Percentiles rank a stretch among this genome's conserved stretches.
Evolutionary conservation across 2,113 vertebrate species (phyloP).

Genomic region (Osmerus eperlanus): DNA sequence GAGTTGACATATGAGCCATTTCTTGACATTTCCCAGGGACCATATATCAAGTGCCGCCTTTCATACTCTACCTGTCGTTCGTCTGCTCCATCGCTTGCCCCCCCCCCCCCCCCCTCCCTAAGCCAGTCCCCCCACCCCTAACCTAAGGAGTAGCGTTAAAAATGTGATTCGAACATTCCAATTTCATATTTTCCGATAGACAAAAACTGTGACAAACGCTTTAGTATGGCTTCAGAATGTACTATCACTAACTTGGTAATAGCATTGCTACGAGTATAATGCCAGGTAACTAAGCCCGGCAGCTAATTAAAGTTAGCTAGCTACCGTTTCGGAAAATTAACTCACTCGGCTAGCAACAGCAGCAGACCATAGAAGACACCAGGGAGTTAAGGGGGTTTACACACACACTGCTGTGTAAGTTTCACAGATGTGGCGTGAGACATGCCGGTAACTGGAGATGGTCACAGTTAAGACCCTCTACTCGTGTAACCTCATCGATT

Average conservation of each 20-base stretch:
- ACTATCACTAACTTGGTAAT: too few species aligned
- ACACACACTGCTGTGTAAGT: not conserved
- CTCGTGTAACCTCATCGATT: slow-evolving; percentile 42
- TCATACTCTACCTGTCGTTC: not conserved
- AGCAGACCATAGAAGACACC: slow-evolving; percentile 9
- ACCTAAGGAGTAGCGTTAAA: too few species aligned
- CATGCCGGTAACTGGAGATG: slow-evolving; percentile 26
- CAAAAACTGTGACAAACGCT: slow-evolving; percentile 2
- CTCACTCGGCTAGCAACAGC: too few species aligned
- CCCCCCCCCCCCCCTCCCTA: not conserved
- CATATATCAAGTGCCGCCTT: slow-evolving; percentile 5
- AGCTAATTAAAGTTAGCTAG: too few species aligned
- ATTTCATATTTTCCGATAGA: not conserved
- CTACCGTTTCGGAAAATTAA: too few species aligned
- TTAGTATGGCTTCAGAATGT: not conserved
- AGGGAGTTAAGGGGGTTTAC: slow-evolving; percentile 7
- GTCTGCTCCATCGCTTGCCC: not conserved
- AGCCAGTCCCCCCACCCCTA: slow-evolving; percentile 17
- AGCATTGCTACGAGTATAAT: too few species aligned
- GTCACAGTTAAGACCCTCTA: slow-evolving; percentile 42
- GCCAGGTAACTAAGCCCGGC: too few species aligned
- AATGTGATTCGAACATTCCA: too few species aligned
- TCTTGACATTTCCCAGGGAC: slow-evolving; percentile 17
- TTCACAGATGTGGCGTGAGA: slow-evolving; percentile 10
- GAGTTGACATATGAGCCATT: slow-evolving; percentile 10